Conservation (phyloP, 2,888 invertebrate genomes). For the Leucophenga montana region DNA sequence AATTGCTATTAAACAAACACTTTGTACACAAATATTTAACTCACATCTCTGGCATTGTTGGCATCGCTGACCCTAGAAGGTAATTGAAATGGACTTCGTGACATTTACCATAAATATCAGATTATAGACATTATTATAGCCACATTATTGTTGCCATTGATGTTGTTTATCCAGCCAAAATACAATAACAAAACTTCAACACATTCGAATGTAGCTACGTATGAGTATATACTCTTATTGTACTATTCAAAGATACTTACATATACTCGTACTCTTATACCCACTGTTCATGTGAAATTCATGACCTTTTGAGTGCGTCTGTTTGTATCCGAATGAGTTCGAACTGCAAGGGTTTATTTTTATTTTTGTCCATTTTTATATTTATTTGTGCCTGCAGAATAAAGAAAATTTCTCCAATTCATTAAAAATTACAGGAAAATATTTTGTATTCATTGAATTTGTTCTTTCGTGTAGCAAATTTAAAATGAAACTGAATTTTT, state of each 20-base stretch:
- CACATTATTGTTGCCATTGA: slow-evolving; percentile 6
- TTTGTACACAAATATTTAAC: slow-evolving; percentile 11
- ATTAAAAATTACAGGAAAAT: not conserved
- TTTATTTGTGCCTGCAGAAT: not conserved
- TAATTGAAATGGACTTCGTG: slow-evolving; percentile 23
- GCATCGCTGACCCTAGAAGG: not conserved
- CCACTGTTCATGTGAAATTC: slow-evolving; percentile 2
- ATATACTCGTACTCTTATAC: not conserved
- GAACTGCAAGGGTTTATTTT: not conserved
- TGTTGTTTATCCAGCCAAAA: not conserved
- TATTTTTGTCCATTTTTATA: not conserved
- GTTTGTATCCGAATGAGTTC: not conserved
- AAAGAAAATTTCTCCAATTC: slow-evolving; percentile 1
- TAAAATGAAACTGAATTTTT: not conserved
- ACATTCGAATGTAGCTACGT: not conserved
- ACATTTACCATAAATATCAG: slow-evolving; percentile 24
- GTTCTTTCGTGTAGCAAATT: not conserved
- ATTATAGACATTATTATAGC: slow-evolving; percentile 23
- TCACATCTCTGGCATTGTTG: no score
- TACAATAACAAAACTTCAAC: not conserved
- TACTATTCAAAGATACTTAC: not conserved
- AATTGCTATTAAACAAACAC: slow-evolving; percentile 21
- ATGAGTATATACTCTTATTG: not conserved
- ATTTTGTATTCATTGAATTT: slow-evolving; percentile 8
- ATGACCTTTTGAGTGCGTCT: slow-evolving; percentile 15